phyloP scores from a whole-genome alignment of 2,113 vertebrate genomes.

The Tapirus terrestris region DNA sequence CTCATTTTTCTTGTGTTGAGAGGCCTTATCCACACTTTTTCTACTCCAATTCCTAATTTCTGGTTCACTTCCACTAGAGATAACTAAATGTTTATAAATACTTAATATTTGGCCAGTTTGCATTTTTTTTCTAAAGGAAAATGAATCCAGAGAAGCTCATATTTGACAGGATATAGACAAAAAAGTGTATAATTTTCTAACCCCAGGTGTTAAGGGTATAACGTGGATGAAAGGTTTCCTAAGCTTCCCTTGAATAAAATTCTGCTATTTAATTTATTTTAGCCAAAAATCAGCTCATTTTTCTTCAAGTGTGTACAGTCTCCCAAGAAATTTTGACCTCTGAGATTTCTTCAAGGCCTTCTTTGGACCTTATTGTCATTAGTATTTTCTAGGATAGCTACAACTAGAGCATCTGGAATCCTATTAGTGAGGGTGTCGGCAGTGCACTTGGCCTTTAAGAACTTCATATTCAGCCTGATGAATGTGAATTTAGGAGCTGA shows the following conservation, averaged over 20 bases:
- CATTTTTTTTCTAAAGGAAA: conserved; percentile 31
- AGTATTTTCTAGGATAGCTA: conserved; percentile 55
- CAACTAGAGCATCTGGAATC: conserved; percentile 55
- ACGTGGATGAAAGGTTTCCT: background rate
- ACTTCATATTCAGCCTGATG: conserved; percentile 36
- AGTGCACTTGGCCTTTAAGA: conserved; percentile 7
- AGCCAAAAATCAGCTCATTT: conserved; percentile 1
- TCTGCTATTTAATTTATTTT: conserved; percentile 19
- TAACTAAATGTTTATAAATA: background rate
- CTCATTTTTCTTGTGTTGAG: background rate
- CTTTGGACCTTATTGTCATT: conserved; percentile 51
- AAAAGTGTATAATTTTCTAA: background rate
- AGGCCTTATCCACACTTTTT: background rate
- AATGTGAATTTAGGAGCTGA: conserved; percentile 23
- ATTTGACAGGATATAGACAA: background rate
- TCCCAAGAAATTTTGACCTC: conserved; percentile 22
- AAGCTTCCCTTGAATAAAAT: conserved; percentile 32
- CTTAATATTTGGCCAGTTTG: conserved; percentile 21
- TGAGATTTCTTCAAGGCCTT: conserved; percentile 52
- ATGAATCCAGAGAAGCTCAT: background rate
- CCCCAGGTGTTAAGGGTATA: background rate
- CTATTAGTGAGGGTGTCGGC: conserved; percentile 38
- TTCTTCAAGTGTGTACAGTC: background rate
- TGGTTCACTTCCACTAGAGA: background rate
- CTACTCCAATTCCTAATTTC: background rate